Conservation (phyloP, 2,888 invertebrate genomes). For the Shargacucullia verbasci region DNA sequence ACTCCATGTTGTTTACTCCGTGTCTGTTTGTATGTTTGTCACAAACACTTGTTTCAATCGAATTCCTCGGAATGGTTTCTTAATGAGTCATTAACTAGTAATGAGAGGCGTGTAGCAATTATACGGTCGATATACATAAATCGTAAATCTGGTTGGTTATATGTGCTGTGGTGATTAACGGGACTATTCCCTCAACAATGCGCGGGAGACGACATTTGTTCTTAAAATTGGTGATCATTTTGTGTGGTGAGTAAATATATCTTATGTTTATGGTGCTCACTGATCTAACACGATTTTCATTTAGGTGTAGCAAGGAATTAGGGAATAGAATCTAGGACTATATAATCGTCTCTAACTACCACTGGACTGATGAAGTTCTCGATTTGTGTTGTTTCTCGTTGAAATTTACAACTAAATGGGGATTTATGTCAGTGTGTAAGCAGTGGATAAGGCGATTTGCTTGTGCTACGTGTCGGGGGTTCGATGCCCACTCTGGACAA, state of each 20-base stretch:
- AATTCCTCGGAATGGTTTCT: background rate
- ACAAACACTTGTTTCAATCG: background rate
- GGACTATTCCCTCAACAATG: conserved; percentile 12
- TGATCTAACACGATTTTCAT: no score
- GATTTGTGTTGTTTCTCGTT: no score
- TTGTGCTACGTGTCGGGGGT: no score
- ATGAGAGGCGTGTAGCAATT: conserved; percentile 23
- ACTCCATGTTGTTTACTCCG: conserved; percentile 1
- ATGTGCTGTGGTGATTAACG: background rate
- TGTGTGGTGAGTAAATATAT: conserved; percentile 18
- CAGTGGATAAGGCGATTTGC: no score
- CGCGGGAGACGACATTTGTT: background rate
- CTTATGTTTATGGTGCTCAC: no score
- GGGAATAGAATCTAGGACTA: no score
- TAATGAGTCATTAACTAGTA: conserved; percentile 10
- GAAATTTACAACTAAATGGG: no score
- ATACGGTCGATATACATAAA: conserved; percentile 12
- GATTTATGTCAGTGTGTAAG: no score
- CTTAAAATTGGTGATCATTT: conserved; percentile 10
- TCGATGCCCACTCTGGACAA: no score
- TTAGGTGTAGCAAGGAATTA: no score
- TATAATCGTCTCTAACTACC: no score
- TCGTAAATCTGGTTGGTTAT: background rate
- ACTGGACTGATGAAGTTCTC: no score
- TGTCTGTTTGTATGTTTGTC: background rate